A percentile compares a stretch with the other conserved stretches of the same genome.
Conservation (phyloP, 2,888 invertebrate species). For the Nephrotoma appendiculata region DNA sequence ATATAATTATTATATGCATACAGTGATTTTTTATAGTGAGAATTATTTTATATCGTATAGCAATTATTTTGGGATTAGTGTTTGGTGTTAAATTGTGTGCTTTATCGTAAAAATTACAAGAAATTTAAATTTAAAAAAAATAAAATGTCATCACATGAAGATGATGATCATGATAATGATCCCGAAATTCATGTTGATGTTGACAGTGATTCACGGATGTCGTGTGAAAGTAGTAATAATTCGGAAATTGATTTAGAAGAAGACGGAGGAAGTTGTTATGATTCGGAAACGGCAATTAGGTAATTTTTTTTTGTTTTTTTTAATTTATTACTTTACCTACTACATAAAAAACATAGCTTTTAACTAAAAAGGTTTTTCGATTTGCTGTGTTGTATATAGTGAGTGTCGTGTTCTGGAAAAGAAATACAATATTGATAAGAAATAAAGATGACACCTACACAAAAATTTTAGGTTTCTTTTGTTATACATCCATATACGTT, state of each 20-base stretch:
- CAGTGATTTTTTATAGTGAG: background rate
- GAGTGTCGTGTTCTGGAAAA: background rate
- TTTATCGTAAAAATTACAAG: background rate
- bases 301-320: slow-evolving; percentile 14
- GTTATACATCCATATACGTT: background rate
- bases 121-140: background rate
- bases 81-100: background rate
- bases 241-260: slow-evolving; percentile 34
- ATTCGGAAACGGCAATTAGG: slow-evolving; percentile 31
- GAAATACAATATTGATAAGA: background rate
- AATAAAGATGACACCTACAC: background rate
- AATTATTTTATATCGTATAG: background rate
- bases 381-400: background rate
- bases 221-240: slow-evolving; percentile 24
- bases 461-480: background rate
- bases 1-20: background rate
- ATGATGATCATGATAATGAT: slow-evolving; percentile 29
- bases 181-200: slow-evolving; percentile 32
- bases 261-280: slow-evolving; percentile 30
- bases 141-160: slow-evolving; percentile 30
- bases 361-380: background rate
- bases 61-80: background rate
- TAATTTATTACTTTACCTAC: background rate
- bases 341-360: background rate
- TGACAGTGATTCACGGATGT: slow-evolving; percentile 32